Evolutionary conservation across 2,888 invertebrate genomes (phyloP), one percentile per base, ranked within the genome.

Genomic region (Rhimphoctona megacephalus): DNA sequence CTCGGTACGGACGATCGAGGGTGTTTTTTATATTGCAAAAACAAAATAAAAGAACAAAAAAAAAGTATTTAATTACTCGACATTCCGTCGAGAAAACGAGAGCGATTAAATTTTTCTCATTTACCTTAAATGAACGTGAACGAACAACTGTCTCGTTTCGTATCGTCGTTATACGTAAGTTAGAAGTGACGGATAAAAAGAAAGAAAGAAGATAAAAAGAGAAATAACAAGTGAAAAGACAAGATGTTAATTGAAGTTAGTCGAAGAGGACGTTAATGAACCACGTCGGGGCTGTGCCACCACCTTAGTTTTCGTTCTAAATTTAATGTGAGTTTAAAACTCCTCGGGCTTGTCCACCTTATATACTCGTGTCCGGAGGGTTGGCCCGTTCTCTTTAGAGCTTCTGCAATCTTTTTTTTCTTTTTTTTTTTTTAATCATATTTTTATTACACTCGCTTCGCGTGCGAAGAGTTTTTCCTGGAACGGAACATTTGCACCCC

Each of bases 191-290:
- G 46, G 46, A 17, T 61, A 70, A 66, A 78, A 46, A 77, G 11
- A 30, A 30, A 61, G 17, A 30, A 61, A 6, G 19, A 49, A 49
- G 19, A 7, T 39, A n/a, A 61, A 61, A 30, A 61, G 61, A 61
- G 61, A 11, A 61, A 61, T 61, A 61, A 57, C 17, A 14, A 61
- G 61, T 61, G 61, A 61, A 81, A 72, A 64, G 80, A 73, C 84
- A 66, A 86, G 86, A 86, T 70, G 86, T 69, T 86, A 84, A 84
- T 86, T 84, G 84, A 81, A 84, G 77, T 69, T 52, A 86, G 81
- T 39, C 80, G 69, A 66, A 72, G 72, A 54, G 67, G 39, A 84
- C 81, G 81, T 81, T 86, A 84, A 86, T 84, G 86, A 86, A 79
- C 54, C 78, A 54, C 81, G 81, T 61, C 74, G 77, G 36, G 67